Evolutionary conservation across 2,113 vertebrate species (phyloP).

Genomic region (Alligator mississippiensis): DNA sequence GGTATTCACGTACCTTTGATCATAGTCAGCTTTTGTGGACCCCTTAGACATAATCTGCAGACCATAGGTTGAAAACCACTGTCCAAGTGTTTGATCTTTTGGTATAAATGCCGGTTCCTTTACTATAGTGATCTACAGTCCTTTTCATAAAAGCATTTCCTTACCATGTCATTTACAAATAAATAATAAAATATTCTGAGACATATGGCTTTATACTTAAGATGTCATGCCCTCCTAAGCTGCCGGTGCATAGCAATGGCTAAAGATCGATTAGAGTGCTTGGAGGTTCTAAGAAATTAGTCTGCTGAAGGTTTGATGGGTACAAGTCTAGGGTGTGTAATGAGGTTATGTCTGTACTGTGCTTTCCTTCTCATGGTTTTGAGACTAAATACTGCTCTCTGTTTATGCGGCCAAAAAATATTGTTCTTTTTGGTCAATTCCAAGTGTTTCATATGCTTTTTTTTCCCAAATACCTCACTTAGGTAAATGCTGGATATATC

Average conservation of each 20-base stretch:
- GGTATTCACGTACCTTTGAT: no score
- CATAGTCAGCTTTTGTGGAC: no score
- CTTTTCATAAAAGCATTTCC: slow-evolving; percentile 56
- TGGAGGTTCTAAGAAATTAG: slow-evolving; percentile 75
- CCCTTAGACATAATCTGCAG: no score
- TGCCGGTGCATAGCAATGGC: slow-evolving; percentile 64
- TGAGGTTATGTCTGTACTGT: slow-evolving; percentile 70
- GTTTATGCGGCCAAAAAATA: slow-evolving; percentile 55
- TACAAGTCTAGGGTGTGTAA: slow-evolving; percentile 66
- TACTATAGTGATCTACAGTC: slow-evolving; percentile 41
- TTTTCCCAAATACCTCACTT: slow-evolving; percentile 25
- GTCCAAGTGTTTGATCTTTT: slow-evolving; percentile 1
- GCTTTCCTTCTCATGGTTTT: background rate
- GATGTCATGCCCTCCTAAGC: slow-evolving; percentile 57
- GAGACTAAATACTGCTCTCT: slow-evolving; percentile 6
- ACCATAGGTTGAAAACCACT: no score
- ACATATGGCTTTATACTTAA: slow-evolving; percentile 50
- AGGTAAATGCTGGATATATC: slow-evolving; percentile 66
- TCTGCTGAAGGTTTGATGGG: slow-evolving; percentile 61
- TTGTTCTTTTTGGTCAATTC: slow-evolving; percentile 61
- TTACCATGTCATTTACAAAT: slow-evolving; percentile 51
- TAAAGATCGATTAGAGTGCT: slow-evolving; percentile 56
- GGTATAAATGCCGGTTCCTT: slow-evolving; percentile 54
- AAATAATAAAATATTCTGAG: slow-evolving; percentile 66
- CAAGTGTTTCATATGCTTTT: slow-evolving; percentile 67